Conservation (phyloP, 2,888 invertebrate genomes). For the Drosophila paramelanica region DNA sequence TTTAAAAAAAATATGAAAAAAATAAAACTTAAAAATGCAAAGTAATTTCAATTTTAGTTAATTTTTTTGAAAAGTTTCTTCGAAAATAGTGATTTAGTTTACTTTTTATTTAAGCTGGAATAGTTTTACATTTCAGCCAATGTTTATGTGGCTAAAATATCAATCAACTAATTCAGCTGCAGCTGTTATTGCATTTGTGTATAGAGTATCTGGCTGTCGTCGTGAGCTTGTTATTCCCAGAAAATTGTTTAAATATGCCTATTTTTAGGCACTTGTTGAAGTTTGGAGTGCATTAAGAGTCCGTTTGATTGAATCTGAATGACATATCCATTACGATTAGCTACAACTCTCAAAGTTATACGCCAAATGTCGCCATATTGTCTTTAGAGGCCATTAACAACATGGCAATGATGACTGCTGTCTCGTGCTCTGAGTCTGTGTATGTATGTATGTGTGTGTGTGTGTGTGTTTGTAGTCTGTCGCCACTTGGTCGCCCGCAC, state of each 20-base stretch:
- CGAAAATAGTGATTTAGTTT: no score
- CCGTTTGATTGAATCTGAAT: constrained; percentile 30
- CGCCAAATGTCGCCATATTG: constrained; percentile 59
- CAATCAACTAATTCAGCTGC: no score
- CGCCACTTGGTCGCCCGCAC: constrained; percentile 53
- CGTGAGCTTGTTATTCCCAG: no score
- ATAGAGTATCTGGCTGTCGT: no score
- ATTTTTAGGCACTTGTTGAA: constrained; percentile 49
- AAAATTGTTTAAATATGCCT: neutral
- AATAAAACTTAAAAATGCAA: no score
- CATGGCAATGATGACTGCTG: constrained; percentile 40
- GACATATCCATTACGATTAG: constrained; percentile 39
- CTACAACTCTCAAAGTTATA: constrained; percentile 14
- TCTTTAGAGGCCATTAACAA: constrained; percentile 55
- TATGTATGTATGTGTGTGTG: constrained; percentile 7
- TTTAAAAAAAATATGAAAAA: no score
- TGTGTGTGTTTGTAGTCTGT: constrained; percentile 34
- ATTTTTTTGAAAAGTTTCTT: no score
- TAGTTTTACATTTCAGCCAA: neutral
- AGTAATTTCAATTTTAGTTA: no score
- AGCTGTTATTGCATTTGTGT: no score
- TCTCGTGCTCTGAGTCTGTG: constrained; percentile 5
- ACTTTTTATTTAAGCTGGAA: no score
- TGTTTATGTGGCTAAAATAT: no score
- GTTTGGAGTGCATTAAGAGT: neutral